Evolutionary conservation across 2,888 invertebrate species (phyloP), one percentile per base, ranked within the genome.

Genomic region (Papilio protenor): DNA sequence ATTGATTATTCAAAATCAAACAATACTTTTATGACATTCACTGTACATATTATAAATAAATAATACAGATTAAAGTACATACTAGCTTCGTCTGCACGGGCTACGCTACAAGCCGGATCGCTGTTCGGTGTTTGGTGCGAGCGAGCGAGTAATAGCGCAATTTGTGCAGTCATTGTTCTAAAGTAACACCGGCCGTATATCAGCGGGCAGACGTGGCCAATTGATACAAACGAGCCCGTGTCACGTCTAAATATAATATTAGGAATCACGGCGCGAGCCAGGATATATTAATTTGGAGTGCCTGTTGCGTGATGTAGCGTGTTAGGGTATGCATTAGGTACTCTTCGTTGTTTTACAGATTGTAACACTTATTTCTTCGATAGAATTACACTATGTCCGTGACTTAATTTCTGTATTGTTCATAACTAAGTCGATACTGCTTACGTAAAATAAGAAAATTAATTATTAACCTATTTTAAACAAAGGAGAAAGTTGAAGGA

Each of bases 171-270:
- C 92, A 94, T 94, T 94, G 94, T 94, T 94, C 91, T 93, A 94
- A 94, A 94, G 94, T 94, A 94, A 93, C 90, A 91, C 91, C 90
- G 90, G 90, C 91, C 92, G 92, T 94, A 92, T 91, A 94, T 94
- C 94, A 94, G 93, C 85, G 88, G 87, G 91, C 91, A 94, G 94
- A 94, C 94, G 91, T 90, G 89, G 87, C 88, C 94, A 94, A 94
- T 94, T 94, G 94, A 93, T 93, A 94, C 93, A 94, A 94, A 94
- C 92, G 94, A 94, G 94, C 92, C 90, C 90, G 91, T 94, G 94
- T 94, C 94, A 94, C 91, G 94, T 94, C 94, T 94, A 94, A 94
- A 94, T 94, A 94, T 94, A 94, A 94, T 94, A 94, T 94, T 94
- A 94, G 94, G 94, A 94, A 94, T 94, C 94, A 92, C 94, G 93